A percentile compares a stretch with the other conserved stretches of the same genome.
These are phyloP conservation scores for Rhegmatorhina hoffmannsi DNA, from an alignment of 2,113 vertebrate species.

Conservation along the genomic window DNA sequence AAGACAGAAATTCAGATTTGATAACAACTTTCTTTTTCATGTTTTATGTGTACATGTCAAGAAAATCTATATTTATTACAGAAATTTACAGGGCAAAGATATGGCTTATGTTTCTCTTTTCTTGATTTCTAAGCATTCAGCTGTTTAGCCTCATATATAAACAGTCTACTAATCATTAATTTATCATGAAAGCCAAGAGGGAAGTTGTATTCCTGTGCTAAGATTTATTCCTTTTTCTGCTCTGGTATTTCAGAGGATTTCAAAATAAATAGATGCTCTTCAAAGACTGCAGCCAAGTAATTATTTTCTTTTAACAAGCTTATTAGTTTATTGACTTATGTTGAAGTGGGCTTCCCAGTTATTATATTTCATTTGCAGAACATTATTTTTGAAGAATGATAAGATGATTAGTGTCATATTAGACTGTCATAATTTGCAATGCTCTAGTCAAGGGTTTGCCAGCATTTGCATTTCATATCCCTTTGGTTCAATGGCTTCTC, in stretches of 20 bases:
- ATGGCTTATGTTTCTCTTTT: neutral
- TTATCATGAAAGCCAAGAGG: slow-evolving; percentile 31
- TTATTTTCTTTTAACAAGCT: slow-evolving; percentile 54
- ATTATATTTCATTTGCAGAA: slow-evolving; percentile 7
- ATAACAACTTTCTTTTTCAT: neutral
- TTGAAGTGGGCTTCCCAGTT: slow-evolving; percentile 21
- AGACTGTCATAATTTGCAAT: neutral
- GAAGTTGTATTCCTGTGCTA: neutral
- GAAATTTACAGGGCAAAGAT: neutral
- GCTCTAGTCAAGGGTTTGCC: neutral
- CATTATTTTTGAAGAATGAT: slow-evolving; percentile 34
- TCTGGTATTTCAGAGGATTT: slow-evolving; percentile 24
- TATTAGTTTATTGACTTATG: slow-evolving; percentile 61
- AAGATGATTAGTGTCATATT: slow-evolving; percentile 27
- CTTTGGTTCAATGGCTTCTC: slow-evolving; percentile 10
- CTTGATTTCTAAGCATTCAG: neutral
- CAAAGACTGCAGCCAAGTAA: slow-evolving; percentile 42
- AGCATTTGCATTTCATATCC: slow-evolving; percentile 24
- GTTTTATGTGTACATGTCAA: neutral
- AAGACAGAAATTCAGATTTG: neutral
- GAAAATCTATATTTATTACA: neutral
- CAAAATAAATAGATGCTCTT: slow-evolving; percentile 37
- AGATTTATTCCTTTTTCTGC: slow-evolving; percentile 9
- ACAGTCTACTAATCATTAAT: slow-evolving; percentile 28
- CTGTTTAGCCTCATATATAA: neutral